phyloP scores from a whole-genome alignment of 2,888 invertebrate genomes.

The Sarcophaga caerulescens region DNA sequence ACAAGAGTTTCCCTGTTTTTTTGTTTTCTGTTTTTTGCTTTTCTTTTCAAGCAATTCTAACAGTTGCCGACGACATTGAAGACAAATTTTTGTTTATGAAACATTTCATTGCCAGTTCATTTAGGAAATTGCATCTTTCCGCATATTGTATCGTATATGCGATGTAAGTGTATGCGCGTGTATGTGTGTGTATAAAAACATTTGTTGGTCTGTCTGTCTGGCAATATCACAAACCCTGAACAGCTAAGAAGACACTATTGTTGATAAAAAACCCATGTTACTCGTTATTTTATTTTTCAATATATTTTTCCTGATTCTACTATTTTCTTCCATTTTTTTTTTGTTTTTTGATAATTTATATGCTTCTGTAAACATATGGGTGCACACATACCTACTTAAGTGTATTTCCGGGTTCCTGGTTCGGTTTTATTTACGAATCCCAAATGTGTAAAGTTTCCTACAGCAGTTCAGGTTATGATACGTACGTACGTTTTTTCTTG shows the following conservation, averaged over 20 bases:
- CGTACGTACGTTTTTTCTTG: background rate
- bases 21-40: slow-evolving; percentile 11
- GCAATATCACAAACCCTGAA: background rate
- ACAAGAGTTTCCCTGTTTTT: slow-evolving; percentile 10
- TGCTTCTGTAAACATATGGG: slow-evolving; percentile 24
- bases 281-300: slow-evolving; percentile 14
- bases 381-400: slow-evolving; percentile 5
- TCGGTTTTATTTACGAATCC: background rate
- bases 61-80: slow-evolving; percentile 60
- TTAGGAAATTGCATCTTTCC: slow-evolving; percentile 65
- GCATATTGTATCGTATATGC: slow-evolving; percentile 7
- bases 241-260: background rate
- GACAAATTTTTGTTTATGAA: slow-evolving; percentile 52
- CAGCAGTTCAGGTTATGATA: background rate
- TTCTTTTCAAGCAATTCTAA: slow-evolving; percentile 2
- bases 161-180: no score
- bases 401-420: slow-evolving; percentile 7
- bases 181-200: no score
- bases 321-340: background rate
- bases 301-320: no score
- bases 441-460: slow-evolving; percentile 14
- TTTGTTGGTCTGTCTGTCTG: slow-evolving; percentile 15
- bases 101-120: slow-evolving; percentile 65
- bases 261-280: slow-evolving; percentile 14
- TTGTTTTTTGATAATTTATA: slow-evolving; percentile 57